Conservation (phyloP, 2,888 invertebrate genomes). For the Schizaphis graminum region DNA sequence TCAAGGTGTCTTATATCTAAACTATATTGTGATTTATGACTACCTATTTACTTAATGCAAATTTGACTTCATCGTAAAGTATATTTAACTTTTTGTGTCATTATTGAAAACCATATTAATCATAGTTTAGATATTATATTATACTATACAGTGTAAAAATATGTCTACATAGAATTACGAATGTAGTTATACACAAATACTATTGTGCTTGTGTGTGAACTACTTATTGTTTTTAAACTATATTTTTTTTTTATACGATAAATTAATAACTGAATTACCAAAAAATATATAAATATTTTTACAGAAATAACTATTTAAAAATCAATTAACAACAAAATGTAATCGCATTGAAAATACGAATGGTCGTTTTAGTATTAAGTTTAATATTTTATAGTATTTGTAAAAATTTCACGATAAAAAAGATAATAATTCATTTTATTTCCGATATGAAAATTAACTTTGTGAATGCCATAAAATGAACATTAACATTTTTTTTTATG, state of each 20-base stretch:
- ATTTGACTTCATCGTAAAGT: not conserved
- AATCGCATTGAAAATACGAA: not conserved
- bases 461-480: constrained; percentile 13
- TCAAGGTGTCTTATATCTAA: not conserved
- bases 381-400: not conserved
- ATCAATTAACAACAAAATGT: not conserved
- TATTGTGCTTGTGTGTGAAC: not conserved
- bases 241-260: not conserved
- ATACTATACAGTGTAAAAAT: not conserved
- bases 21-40: not conserved
- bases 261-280: not conserved
- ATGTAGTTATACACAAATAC: not conserved
- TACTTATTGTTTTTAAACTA: not conserved
- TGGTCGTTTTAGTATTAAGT: not conserved
- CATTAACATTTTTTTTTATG: constrained; percentile 23
- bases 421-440: constrained; percentile 32
- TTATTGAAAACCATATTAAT: not conserved
- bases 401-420: not conserved
- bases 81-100: not conserved
- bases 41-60: not conserved
- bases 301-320: not conserved
- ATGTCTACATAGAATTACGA: not conserved
- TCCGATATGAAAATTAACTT: constrained; percentile 36
- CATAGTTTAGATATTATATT: not conserved
- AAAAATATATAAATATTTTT: not conserved